Evolutionary conservation across 2,888 invertebrate species (phyloP).

Genomic region (Brachylomia viminalis): DNA sequence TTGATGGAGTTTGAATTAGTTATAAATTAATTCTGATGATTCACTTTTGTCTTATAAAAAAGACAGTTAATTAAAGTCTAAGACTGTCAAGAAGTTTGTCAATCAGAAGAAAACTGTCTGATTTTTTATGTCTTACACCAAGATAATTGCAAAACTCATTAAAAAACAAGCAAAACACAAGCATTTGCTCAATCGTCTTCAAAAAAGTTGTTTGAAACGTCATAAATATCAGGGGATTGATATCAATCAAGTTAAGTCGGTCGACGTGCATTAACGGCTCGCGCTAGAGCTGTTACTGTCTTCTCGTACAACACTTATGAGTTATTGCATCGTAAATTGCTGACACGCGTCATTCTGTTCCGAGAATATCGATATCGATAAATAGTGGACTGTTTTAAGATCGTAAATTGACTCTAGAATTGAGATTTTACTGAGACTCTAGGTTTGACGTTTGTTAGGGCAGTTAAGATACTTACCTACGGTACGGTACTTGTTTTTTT

Average conservation of each 20-base stretch:
- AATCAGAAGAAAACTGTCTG: conserved; percentile 2
- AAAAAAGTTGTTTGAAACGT: conserved; percentile 51
- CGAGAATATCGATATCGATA: conserved; percentile 64
- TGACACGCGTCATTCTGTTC: conserved; percentile 78
- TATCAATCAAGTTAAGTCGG: conserved; percentile 78
- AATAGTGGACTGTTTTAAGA: conserved; percentile 21
- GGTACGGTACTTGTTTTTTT: conserved; percentile 16
- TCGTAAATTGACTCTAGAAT: conserved; percentile 36
- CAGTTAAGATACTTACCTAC: conserved; percentile 6
- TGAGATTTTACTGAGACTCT: conserved; percentile 53
- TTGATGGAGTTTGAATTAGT: not conserved
- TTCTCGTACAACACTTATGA: conserved; percentile 79
- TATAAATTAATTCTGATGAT: not conserved
- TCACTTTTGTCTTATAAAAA: not conserved
- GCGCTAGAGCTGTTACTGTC: conserved; percentile 82
- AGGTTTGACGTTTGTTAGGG: conserved; percentile 19
- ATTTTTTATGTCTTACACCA: conserved; percentile 1
- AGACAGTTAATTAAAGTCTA: not conserved
- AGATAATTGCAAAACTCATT: conserved; percentile 38
- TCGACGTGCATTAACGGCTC: conserved; percentile 78
- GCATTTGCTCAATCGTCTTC: conserved; percentile 40
- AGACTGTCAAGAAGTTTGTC: conserved; percentile 17
- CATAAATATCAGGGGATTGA: conserved; percentile 73
- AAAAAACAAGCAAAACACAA: conserved; percentile 18
- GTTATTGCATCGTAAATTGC: conserved; percentile 81